Evolutionary conservation across 1,140 invertebrate species (phyloP), one percentile per base, ranked within the genome.

Genomic region (Uloborus diversus): DNA sequence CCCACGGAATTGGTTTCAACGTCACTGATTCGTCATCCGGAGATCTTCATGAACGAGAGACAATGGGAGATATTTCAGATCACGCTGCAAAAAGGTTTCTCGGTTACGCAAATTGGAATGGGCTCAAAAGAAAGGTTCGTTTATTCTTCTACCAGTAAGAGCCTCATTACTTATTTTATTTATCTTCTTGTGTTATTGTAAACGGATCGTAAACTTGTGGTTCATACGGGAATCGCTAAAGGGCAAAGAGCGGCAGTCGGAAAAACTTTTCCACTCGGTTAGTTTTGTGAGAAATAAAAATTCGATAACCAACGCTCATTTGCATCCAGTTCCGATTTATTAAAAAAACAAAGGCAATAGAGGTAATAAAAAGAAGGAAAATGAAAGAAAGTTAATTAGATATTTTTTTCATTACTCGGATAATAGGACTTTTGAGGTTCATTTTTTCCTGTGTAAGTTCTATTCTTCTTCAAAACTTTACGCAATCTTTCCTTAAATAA

Each of bases 51-150:
- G n/a, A 68, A 4, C 23, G 14, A 68, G 51, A 61, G 59, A 71
- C 69, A 71, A 71, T 71, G 33, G 69, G 13, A 14, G 14, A 71
- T 71, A 28, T 56, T 59, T 71, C 69, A 71, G 30, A 71, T n/a
- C 28, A 14, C 9, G 33, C 56, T 32, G 69, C n/a, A n/a, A 71
- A 71, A 71, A 71, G 51, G 53, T 56, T 71, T 42, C 69, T 27
- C 33, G 23, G 13, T 71, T 30, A 28, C 69, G 35, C 20, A 71
- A 71, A 71, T 71, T 59, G 69, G 47, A 71, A 71, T 30, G 17
- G 42, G 37, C 53, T 37, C 30, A 23, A 20, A 20, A 57, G 51
- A 47, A 25, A 42, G 17, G 37, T 28, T 1, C 30, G 27, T 49
- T 66, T 42, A 2, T 30, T 28, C 27, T 66, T 2, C 35, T 56